These are phyloP conservation scores for Corythaeola cristata DNA, from an alignment of 2,113 vertebrate genomes.

Conservation along the genomic window DNA sequence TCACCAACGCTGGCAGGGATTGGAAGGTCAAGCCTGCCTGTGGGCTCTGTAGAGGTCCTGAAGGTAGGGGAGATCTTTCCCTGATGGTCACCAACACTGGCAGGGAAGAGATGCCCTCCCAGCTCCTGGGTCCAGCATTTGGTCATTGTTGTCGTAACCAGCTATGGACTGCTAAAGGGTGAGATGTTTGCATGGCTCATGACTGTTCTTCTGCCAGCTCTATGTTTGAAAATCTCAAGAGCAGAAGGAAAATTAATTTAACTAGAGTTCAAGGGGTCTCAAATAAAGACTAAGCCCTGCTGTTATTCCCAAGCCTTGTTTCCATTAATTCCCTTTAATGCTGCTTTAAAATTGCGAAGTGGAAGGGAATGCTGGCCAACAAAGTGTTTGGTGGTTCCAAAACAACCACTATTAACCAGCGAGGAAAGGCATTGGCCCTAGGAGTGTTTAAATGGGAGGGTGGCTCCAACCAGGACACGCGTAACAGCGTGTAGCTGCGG, in stretches of 20 bases:
- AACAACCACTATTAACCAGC: background rate
- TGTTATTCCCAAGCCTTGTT: background rate
- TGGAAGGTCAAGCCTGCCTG: background rate
- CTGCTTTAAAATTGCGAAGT: slow-evolving; percentile 5
- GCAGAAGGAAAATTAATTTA: slow-evolving; percentile 47
- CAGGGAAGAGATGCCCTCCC: background rate
- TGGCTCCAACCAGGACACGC: background rate
- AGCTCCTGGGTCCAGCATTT: background rate
- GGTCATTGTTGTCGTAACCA: background rate
- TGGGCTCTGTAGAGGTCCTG: background rate
- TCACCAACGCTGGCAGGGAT: background rate
- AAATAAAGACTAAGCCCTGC: background rate
- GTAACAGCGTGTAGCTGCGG: background rate
- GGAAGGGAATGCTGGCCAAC: background rate
- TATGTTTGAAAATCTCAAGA: background rate
- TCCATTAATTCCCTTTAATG: slow-evolving; percentile 38
- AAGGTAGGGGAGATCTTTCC: background rate
- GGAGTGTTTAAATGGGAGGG: background rate
- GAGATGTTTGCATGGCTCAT: background rate
- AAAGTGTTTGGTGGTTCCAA: background rate
- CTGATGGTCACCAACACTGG: background rate
- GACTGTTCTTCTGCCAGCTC: background rate
- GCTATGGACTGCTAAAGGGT: background rate
- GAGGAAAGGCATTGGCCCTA: background rate
- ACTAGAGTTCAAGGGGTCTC: slow-evolving; percentile 2